Evolutionary conservation across 2,888 invertebrate species (phyloP).

Genomic region (Acrocyrtus sp.): DNA sequence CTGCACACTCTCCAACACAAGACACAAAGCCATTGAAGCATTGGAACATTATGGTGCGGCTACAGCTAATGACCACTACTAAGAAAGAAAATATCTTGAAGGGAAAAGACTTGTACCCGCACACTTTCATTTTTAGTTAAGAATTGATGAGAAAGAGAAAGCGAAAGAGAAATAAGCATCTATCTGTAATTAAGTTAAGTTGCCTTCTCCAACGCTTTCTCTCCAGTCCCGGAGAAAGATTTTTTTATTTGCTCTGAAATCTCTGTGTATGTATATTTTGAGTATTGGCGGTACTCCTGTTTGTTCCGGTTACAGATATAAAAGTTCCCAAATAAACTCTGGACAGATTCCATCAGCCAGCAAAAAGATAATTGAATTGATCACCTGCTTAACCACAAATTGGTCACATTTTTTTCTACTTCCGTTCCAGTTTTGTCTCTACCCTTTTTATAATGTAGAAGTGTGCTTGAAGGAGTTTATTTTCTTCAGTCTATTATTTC

Average conservation of each 20-base stretch:
- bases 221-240: neutral
- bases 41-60: too few relatives aligned
- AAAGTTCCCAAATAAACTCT: conserved; percentile 17
- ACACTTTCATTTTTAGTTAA: too few relatives aligned
- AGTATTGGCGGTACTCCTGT: neutral
- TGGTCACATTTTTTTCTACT: conserved; percentile 24
- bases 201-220: conserved; percentile 22
- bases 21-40: too few relatives aligned
- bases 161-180: neutral
- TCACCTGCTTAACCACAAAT: conserved; percentile 45
- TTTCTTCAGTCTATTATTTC: neutral
- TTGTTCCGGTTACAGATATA: neutral
- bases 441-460: too few relatives aligned
- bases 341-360: conserved; percentile 35
- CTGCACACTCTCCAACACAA: too few relatives aligned
- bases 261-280: neutral
- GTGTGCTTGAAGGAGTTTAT: neutral
- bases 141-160: neutral
- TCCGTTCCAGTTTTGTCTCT: neutral
- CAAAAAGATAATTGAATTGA: conserved; percentile 45
- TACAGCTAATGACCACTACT: too few relatives aligned
- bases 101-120: too few relatives aligned
- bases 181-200: conserved; percentile 43
- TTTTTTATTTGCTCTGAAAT: conserved; percentile 1
- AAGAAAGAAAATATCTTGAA: too few relatives aligned